Conservation (phyloP, 1,140 invertebrate species). For the Aradophagus sp. region DNA sequence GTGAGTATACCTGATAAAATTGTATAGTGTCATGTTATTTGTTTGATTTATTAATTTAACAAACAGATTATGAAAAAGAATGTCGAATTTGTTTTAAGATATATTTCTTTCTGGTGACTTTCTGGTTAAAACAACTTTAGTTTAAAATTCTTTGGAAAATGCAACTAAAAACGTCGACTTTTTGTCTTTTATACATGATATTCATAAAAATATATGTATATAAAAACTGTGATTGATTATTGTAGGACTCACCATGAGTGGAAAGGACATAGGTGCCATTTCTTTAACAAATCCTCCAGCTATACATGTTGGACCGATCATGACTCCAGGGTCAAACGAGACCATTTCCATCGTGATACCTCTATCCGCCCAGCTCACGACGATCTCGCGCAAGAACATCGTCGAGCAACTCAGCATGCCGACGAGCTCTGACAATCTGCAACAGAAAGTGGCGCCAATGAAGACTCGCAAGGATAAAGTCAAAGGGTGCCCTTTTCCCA, state of each 20-base stretch:
- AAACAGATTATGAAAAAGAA: no score
- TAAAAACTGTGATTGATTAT: no score
- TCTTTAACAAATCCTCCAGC: constrained; percentile 61
- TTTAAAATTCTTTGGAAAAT: no score
- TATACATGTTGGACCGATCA: constrained; percentile 68
- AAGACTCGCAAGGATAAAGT: constrained; percentile 56
- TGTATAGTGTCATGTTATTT: no score
- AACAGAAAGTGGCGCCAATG: constrained; percentile 17
- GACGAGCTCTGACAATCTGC: constrained; percentile 23
- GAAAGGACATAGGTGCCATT: constrained; percentile 44
- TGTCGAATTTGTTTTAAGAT: no score
- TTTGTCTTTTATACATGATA: no score
- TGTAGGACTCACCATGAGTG: constrained; percentile 40
- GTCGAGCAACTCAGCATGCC: constrained; percentile 15
- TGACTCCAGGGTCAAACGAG: constrained; percentile 65
- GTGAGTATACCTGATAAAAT: no score
- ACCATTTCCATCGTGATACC: constrained; percentile 72
- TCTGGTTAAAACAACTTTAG: no score
- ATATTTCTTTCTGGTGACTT: no score
- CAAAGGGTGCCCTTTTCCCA: constrained; percentile 69
- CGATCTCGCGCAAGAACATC: constrained; percentile 53
- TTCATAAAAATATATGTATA: no score
- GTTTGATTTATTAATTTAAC: no score
- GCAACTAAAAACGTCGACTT: no score
- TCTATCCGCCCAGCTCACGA: constrained; percentile 59